phyloP scores from a whole-genome alignment of 2,797 vertebrate species.

The Enteromius treurensis region DNA sequence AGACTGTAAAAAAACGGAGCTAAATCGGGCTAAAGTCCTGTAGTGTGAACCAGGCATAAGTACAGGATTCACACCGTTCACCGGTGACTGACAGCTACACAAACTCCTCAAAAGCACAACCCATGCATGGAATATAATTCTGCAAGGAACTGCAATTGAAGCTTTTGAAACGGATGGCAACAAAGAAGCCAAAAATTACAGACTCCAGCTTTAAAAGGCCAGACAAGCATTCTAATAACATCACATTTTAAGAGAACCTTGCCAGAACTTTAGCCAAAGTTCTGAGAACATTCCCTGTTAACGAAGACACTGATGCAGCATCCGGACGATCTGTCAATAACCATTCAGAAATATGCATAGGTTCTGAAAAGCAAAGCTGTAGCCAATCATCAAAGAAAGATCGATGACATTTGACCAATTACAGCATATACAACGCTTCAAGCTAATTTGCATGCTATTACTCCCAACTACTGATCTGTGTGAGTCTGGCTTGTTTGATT shows the following conservation, averaged over 20 bases:
- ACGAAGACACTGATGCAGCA: not conserved
- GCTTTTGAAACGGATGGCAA: too few species aligned
- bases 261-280: not conserved
- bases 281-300: not conserved
- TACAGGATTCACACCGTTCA: too few species aligned
- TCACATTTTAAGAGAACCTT: not conserved
- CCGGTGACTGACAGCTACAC: too few species aligned
- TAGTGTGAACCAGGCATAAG: too few species aligned
- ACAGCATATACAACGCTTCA: not conserved
- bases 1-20: too few species aligned
- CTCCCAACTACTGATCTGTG: not conserved
- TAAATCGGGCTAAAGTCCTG: too few species aligned
- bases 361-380: not conserved
- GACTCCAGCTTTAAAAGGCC: too few species aligned
- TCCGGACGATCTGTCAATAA: not conserved
- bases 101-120: too few species aligned
- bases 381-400: not conserved
- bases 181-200: too few species aligned
- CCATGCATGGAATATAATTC: too few species aligned
- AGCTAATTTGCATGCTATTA: not conserved
- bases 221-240: not conserved
- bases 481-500: not conserved
- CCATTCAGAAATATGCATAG: not conserved
- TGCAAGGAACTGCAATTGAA: too few species aligned
- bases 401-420: not conserved